A percentile compares a stretch with the other conserved stretches of the same genome.
These are phyloP conservation scores for Lanistes nyassanus DNA, from an alignment of 1,140 invertebrate genomes.

Conservation along the genomic window DNA sequence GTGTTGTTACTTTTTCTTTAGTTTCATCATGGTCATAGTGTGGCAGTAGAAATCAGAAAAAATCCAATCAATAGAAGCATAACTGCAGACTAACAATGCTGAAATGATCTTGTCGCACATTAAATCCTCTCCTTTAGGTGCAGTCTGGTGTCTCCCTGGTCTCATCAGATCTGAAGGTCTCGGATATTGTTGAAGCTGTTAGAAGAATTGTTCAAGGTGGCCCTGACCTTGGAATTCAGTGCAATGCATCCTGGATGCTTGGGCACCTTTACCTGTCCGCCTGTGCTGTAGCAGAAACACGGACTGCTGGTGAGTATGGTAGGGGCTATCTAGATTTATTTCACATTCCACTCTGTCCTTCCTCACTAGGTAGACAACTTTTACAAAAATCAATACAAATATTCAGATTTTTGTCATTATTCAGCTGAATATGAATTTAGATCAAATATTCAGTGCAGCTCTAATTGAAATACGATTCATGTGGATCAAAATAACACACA, in stretches of 20 bases:
- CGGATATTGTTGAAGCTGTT: constrained; percentile 38
- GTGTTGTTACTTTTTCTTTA: background rate
- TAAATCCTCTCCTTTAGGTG: constrained; percentile 16
- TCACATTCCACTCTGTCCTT: background rate
- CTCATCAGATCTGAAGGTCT: constrained; percentile 38
- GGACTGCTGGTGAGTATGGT: constrained; percentile 47
- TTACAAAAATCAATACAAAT: no score
- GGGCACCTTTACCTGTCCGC: constrained; percentile 52
- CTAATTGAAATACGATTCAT: no score
- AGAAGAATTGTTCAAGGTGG: constrained; percentile 32
- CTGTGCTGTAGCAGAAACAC: constrained; percentile 42
- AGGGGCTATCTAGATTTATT: background rate
- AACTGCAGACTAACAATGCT: background rate
- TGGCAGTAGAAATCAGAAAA: no score
- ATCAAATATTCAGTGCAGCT: background rate
- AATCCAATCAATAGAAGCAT: background rate
- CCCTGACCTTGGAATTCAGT: constrained; percentile 49
- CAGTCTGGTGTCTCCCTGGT: constrained; percentile 29
- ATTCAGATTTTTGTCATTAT: no score
- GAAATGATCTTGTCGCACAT: background rate
- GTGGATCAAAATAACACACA: no score
- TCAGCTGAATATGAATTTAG: no score
- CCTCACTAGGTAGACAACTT: no score
- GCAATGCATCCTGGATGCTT: constrained; percentile 53
- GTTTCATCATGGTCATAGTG: no score